phyloP scores from a whole-genome alignment of 2,113 vertebrate species.

The Pao palembangensis region DNA sequence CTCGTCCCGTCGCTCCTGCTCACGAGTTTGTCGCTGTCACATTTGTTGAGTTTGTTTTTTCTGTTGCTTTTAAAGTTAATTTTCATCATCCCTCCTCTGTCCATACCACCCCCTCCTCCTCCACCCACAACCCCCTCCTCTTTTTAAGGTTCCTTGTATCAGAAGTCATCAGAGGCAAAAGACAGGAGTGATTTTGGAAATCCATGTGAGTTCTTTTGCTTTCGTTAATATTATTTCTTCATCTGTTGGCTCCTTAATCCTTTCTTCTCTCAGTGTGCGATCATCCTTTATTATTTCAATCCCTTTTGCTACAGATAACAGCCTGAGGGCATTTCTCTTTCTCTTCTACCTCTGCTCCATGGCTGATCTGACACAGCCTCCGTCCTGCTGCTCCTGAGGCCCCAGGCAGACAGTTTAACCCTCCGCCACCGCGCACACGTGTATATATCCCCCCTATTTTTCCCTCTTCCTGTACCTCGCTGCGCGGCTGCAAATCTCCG shows the following conservation, averaged over 20 bases:
- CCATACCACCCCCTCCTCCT: slow-evolving; percentile 68
- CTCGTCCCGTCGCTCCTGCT: slow-evolving; percentile 71
- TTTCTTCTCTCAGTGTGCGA: not conserved
- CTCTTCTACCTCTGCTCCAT: slow-evolving; percentile 6
- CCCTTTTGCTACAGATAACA: no score
- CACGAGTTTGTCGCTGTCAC: slow-evolving; percentile 76
- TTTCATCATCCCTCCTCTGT: slow-evolving; percentile 74
- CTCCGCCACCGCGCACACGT: slow-evolving; percentile 6
- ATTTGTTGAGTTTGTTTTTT: slow-evolving; percentile 78
- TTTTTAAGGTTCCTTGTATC: slow-evolving; percentile 94
- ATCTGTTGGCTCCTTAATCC: slow-evolving; percentile 15
- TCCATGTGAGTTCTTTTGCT: slow-evolving; percentile 89
- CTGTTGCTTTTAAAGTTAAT: slow-evolving; percentile 75
- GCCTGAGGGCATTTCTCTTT: not conserved
- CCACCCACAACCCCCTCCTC: slow-evolving; percentile 62
- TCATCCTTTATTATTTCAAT: no score
- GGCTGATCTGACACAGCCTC: slow-evolving; percentile 20
- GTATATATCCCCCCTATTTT: slow-evolving; percentile 11
- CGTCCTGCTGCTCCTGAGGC: slow-evolving; percentile 15
- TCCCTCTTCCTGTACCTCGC: slow-evolving; percentile 18
- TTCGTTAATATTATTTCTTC: slow-evolving; percentile 37
- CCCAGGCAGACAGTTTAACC: slow-evolving; percentile 14
- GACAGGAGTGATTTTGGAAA: slow-evolving; percentile 93
- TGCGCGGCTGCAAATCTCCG: slow-evolving; percentile 35
- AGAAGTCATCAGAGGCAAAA: slow-evolving; percentile 95